Conservation (phyloP, 2,888 invertebrate species). For the Bombylius discolor region DNA sequence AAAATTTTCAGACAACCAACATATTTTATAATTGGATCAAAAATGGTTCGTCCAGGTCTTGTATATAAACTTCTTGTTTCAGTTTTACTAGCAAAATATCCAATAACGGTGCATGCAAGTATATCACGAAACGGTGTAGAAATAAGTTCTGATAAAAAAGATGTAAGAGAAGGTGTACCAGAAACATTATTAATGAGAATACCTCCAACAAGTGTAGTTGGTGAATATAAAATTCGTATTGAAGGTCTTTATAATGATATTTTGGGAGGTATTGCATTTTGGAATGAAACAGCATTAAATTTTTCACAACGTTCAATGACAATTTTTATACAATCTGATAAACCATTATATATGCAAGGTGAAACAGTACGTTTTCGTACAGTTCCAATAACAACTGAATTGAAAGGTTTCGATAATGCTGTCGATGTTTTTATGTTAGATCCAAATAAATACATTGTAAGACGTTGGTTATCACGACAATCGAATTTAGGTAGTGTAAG, state of each 20-base stretch:
- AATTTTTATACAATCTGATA: slow-evolving; percentile 88
- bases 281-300: slow-evolving; percentile 70
- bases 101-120: slow-evolving; percentile 75
- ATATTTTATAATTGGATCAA: slow-evolving; percentile 85
- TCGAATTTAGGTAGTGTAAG: slow-evolving; percentile 90
- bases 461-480: slow-evolving; percentile 87
- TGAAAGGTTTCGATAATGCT: slow-evolving; percentile 81
- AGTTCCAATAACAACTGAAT: slow-evolving; percentile 83
- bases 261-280: slow-evolving; percentile 76
- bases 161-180: slow-evolving; percentile 73
- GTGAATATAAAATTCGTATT: slow-evolving; percentile 70
- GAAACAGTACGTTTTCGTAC: slow-evolving; percentile 82
- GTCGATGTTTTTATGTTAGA: slow-evolving; percentile 87
- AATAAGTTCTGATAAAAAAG: slow-evolving; percentile 66
- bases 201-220: slow-evolving; percentile 69
- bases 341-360: slow-evolving; percentile 88
- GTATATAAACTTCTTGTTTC: slow-evolving; percentile 80
- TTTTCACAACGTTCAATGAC: slow-evolving; percentile 90
- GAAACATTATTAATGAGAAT: slow-evolving; percentile 84
- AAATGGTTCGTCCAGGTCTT: slow-evolving; percentile 81
- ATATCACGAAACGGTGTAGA: slow-evolving; percentile 84
- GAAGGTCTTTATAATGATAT: slow-evolving; percentile 57
- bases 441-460: slow-evolving; percentile 74
- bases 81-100: slow-evolving; percentile 62
- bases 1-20: slow-evolving; percentile 35